These are phyloP conservation scores for Zaprionus obscuricornis DNA, from an alignment of 2,888 invertebrate genomes.

Conservation along the genomic window DNA sequence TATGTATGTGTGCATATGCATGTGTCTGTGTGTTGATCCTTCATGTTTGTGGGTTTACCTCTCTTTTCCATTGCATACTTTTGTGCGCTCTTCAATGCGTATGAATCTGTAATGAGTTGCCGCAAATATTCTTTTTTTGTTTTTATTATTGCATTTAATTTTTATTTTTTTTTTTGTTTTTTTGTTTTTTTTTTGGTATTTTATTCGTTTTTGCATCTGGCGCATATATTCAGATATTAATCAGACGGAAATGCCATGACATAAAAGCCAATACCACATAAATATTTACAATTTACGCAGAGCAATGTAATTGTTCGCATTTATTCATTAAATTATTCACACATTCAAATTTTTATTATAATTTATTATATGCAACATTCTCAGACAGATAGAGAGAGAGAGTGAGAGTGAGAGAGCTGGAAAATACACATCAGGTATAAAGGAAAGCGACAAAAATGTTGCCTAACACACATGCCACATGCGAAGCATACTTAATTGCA, in stretches of 20 bases:
- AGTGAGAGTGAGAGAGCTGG: too few relatives aligned
- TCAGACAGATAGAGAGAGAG: too few relatives aligned
- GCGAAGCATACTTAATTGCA: constrained; percentile 18
- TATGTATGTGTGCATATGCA: constrained; percentile 16
- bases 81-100: constrained; percentile 32
- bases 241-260: constrained; percentile 18
- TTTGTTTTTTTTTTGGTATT: constrained; percentile 27
- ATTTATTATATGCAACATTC: too few relatives aligned
- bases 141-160: constrained; percentile 27
- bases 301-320: constrained; percentile 19
- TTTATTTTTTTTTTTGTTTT: constrained; percentile 3
- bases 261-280: constrained; percentile 39
- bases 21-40: constrained; percentile 13
- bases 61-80: constrained; percentile 40
- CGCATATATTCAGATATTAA: constrained; percentile 32
- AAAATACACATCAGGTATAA: too few relatives aligned
- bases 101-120: constrained; percentile 58
- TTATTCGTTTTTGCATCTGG: too few relatives aligned
- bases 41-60: constrained; percentile 41
- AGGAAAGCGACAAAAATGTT: too few relatives aligned
- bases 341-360: too few relatives aligned
- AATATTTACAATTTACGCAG: constrained; percentile 50
- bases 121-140: constrained; percentile 35
- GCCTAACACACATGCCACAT: too few relatives aligned
- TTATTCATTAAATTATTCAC: not conserved